Base-by-base conservation (phyloP, 1,140 invertebrate species). In the Drosophila pseudoobscura region DNA sequence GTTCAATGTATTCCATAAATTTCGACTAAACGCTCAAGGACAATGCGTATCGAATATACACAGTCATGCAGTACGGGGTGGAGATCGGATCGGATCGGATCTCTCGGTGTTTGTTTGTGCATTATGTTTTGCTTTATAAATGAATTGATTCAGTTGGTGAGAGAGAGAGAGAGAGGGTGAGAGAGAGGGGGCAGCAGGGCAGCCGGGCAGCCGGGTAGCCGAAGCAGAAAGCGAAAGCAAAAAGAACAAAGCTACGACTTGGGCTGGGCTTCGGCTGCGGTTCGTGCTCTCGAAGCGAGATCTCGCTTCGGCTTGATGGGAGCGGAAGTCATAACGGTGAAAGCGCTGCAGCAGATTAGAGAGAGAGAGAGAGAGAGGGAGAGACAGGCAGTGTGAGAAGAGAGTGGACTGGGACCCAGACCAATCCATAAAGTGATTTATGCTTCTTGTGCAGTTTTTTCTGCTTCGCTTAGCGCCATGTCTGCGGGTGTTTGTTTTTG, bases 1-100 rank as follows among this genome's bases (percentile, higher is more conserved):
- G 83, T 87, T 87, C 83, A 87, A 87, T 79, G 83, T 78, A 88
- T 87, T 87, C 79, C 83, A 87, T 88, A 87, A 87, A 87, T 88
- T 87, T 87, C 75, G 78, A 83, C 83, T 83, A 87, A 87, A 83
- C 75, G 78, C 63, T 87, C 83, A 87, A 87, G 83, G 83, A 87
- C 83, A 87, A 82, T 72, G 62, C 68, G 50, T 83, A 76, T 78
- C 57, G 72, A 58, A 78, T 78, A 75, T 50, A 57, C 56, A 47
- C 20, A 46, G 17, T 49, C 35, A 4, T 9, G 9, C 54, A 24
- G 15, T 26, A 35, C 26, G 47, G 44, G 31, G 8, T 44, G 60
- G 45, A 24, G 26, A 6, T 26, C 24, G 24, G 5, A 26, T 26
- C 24, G 24, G 24, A 24, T 20, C 26, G 17, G 54, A 39, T 39